Base-by-base conservation (phyloP, 2,888 invertebrate species). In the Elysia crispata region DNA sequence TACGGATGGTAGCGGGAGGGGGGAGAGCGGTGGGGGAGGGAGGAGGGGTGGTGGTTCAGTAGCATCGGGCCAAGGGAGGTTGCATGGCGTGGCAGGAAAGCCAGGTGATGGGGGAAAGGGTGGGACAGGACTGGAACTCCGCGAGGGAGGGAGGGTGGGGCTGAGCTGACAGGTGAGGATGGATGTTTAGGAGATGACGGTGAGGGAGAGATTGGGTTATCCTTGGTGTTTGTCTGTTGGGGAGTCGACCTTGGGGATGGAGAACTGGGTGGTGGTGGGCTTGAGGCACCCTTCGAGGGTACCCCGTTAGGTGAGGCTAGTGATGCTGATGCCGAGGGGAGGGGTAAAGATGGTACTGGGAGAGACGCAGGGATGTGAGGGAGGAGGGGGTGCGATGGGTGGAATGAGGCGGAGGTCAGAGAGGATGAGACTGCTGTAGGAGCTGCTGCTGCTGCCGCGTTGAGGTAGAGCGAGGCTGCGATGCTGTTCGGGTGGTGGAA, bases 1-100 rank as follows among this genome's bases (percentile, higher is more conserved):
- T 98, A 98, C 78, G 98, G 97, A 81, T 97, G 95, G 92, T 97
- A 98, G 90, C 97, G 94, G 91, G 96, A 96, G 41, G 95, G 94
- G 89, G 92, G 94, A 89, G 92, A 87, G 80, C 92, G 89, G 50
- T 92, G 90, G 80, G 83, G 95, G 92, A 92, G 90, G n/a, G n/a
- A n/a, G n/a, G n/a, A n/a, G n/a, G n/a, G n/a, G n/a, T n/a, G n/a
- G n/a, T n/a, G n/a, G n/a, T n/a, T n/a, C n/a, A n/a, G n/a, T n/a
- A n/a, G n/a, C 81, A 90, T 80, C 31, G 89, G 87, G 23, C 88
- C 89, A 66, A 87, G n/a, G 23, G 77, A 77, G 15, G 80, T n/a
- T 1, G 67, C 41, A 30, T 81, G 77, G 6, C 81, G 67, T 1
- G 77, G 81, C 1, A 77, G 57, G 54, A 81, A 81, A 1, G 81